These are phyloP conservation scores for Eospalax fontanierii DNA, from an alignment of 2,797 vertebrate species.

Conservation along the genomic window DNA sequence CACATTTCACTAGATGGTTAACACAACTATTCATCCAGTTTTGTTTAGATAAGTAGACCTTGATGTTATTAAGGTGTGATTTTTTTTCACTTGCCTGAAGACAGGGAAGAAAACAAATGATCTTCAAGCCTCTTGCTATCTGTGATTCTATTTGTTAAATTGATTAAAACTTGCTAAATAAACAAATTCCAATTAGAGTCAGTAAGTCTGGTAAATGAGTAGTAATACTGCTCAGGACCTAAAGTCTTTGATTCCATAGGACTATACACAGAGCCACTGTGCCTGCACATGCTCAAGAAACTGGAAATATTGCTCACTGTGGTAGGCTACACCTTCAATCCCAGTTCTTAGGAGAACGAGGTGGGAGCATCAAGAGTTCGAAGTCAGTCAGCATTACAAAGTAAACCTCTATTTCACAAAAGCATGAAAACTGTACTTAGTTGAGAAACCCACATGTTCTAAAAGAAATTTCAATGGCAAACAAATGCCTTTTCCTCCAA, in stretches of 20 bases:
- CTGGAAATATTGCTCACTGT: too few relatives aligned
- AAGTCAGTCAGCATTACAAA: background rate
- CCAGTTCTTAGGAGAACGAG: background rate
- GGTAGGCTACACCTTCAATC: too few relatives aligned
- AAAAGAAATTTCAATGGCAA: background rate
- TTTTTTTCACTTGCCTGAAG: constrained; percentile 19
- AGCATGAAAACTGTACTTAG: background rate
- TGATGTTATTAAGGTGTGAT: background rate
- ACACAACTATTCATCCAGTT: background rate
- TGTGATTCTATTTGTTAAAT: constrained; percentile 43
- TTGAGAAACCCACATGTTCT: background rate
- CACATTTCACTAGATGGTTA: constrained; percentile 3
- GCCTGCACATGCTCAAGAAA: background rate
- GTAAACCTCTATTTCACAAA: background rate
- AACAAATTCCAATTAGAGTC: constrained; percentile 27
- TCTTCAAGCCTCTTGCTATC: constrained; percentile 1
- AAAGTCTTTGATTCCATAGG: background rate
- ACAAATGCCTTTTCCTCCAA: background rate
- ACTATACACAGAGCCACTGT: background rate
- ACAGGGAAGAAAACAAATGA: constrained; percentile 23
- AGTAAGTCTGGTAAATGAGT: background rate
- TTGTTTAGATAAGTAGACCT: background rate
- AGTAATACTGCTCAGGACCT: background rate
- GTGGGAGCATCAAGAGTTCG: background rate
- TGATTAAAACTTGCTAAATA: constrained; percentile 60